Evolutionary conservation across 2,888 invertebrate species (phyloP).

Genomic region (Dicranocentrus wangi): DNA sequence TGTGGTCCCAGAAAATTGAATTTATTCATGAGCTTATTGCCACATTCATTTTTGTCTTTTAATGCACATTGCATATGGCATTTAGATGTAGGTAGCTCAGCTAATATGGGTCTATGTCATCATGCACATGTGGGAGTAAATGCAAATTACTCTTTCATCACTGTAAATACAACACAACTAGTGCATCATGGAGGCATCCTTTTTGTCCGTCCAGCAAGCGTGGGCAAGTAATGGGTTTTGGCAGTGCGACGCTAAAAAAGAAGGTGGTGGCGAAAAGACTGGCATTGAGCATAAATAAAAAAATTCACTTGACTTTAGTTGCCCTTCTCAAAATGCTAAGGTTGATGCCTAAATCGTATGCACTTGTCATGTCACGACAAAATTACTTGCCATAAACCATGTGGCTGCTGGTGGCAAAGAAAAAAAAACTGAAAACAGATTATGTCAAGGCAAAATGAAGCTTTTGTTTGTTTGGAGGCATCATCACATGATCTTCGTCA

Average conservation of each 20-base stretch:
- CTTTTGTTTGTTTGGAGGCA: conserved; percentile 3
- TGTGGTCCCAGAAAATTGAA: background rate
- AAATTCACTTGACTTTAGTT: conserved; percentile 25
- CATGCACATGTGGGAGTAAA: background rate
- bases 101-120: background rate
- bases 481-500: background rate
- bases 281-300: conserved; percentile 42
- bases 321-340: conserved; percentile 13
- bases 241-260: conserved; percentile 14
- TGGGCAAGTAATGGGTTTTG: conserved; percentile 31
- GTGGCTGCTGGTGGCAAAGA: background rate
- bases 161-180: background rate
- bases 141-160: conserved; percentile 12
- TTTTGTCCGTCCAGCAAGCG: conserved; percentile 12
- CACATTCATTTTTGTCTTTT: too few species aligned
- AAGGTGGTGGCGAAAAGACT: conserved; percentile 38
- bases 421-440: conserved; percentile 47
- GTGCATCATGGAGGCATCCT: background rate
- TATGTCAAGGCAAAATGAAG: conserved; percentile 43
- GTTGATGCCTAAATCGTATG: conserved; percentile 11
- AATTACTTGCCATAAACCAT: conserved; percentile 27
- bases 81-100: conserved; percentile 16
- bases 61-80: background rate
- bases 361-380: conserved; percentile 21
- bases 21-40: conserved; percentile 2